Evolutionary conservation across 2,888 invertebrate species (phyloP), one percentile per base, ranked within the genome.

Genomic region (Gnatocerus cornutus): DNA sequence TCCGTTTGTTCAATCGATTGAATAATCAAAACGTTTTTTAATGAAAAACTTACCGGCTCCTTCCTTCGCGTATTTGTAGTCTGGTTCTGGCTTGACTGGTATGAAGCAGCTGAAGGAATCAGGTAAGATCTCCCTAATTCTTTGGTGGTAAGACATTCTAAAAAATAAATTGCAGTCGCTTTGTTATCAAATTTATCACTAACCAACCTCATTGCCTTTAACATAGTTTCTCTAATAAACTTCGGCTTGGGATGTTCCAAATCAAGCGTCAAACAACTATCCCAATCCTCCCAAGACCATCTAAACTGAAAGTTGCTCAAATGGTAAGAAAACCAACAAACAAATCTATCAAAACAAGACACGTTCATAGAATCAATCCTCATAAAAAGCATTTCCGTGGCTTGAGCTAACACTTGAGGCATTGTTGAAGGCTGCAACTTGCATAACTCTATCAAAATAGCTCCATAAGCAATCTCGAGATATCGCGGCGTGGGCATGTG

Each of bases 261-360:
- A 81, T 96, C 96, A 16, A 96, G 86, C 73, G 92, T 89, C n/a
- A 95, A 87, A 79, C 95, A 95, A 9, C 92, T 91, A 80, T 94
- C 93, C 97, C 97, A 97, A 81, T 97, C 97, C 75, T 96, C 96
- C 99, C 99, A 99, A 1, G 96, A 96, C 99, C 99, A 99, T 61
- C 97, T 92, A 84, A 97, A 99, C 85, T 99, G 98, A 85, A 99
- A 99, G 87, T 99, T 99, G 84, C 98, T 98, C 85, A 99, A 88
- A 86, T 99, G 99, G 84, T 99, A 99, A 0, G 96, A 91, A 85
- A 99, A 99, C 99, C 99, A 99, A 84, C 92, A 93, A 16, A 94
- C 95, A 84, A 99, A 97, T 78, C 98, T 91, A 85, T 99, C 99
- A 85, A 99, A 95, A 82, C 98, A 97, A 1, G 96, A 92, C 0